Base-by-base conservation (phyloP, 2,113 vertebrate genomes). In the Thamnophis sirtalis region DNA sequence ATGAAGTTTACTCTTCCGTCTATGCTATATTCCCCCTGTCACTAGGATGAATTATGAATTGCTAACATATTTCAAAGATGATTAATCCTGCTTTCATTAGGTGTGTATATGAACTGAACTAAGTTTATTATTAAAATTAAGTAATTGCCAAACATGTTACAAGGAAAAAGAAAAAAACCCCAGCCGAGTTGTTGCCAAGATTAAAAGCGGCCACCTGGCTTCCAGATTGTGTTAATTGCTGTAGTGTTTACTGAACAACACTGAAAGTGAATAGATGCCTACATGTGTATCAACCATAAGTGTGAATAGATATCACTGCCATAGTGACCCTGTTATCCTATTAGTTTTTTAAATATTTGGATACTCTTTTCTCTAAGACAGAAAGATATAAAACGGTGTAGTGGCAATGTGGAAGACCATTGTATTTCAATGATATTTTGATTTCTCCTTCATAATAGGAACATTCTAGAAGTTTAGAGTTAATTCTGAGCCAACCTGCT, bases 221-320 rank as follows among this genome's bases (percentile, higher is more conserved):
- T 60, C 49, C 88, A 63, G 56, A 68, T 49, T 90, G 56, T 33
- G 33, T 28, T 86, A 86, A 92, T 38, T 60, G 11, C 53, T 92
- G 92, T 90, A 26, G 58, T 88, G 26, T 11, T 93, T 93, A 93
- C 94, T 94, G 93, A 94, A 51, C 38, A 33, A 9, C 50, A 38
- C 9, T 33, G 53, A 54, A 87, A 54, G 53, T 33, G 51, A 87
- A 60, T 54, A 38, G 91, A 53, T 94, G 13, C 90, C 53, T 0
- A 92, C 56, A 38, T 9, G 84, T 92, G 50, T 92, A 93, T 80
- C 51, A 95, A 92, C 88, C 86, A 63, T 22, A 19, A 94, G 91
- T 19, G 17, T 58, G 91, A 22, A 86, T 87, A 90, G 92, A 95
- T 26, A 60, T 90, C 91, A 93, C 28, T 93, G 63, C 89, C 49